These are phyloP conservation scores for Emmelina monodactyla DNA, from an alignment of 2,888 invertebrate species.

Conservation along the genomic window DNA sequence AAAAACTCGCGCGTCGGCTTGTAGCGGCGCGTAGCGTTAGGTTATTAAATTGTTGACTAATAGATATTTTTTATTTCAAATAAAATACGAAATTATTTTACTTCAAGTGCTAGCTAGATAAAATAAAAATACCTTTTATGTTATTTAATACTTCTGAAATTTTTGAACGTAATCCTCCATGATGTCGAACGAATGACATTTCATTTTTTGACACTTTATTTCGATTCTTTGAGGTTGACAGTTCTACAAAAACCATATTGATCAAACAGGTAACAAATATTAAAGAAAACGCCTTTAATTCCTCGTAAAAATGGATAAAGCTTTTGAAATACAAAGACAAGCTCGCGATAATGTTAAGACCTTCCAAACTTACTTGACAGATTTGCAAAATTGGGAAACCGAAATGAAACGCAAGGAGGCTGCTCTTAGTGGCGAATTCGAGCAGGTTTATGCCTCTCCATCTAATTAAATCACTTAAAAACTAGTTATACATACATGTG, in stretches of 20 bases:
- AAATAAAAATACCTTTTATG: too few relatives aligned
- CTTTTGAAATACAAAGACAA: slow-evolving; percentile 73
- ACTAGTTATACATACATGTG: neutral
- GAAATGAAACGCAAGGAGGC: slow-evolving; percentile 78
- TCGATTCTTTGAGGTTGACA: slow-evolving; percentile 21
- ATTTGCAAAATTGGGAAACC: slow-evolving; percentile 74
- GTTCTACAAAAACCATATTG: slow-evolving; percentile 20
- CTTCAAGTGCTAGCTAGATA: too few relatives aligned
- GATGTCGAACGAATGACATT: slow-evolving; percentile 20
- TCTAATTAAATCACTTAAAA: slow-evolving; percentile 7
- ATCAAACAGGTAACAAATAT: slow-evolving; percentile 33
- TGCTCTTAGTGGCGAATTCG: slow-evolving; percentile 54
- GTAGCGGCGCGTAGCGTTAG: too few relatives aligned
- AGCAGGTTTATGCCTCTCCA: slow-evolving; percentile 48
- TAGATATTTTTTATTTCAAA: too few relatives aligned
- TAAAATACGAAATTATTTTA: too few relatives aligned
- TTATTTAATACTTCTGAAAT: too few relatives aligned
- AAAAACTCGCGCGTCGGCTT: too few relatives aligned
- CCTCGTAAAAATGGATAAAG: slow-evolving; percentile 57
- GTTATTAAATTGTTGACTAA: too few relatives aligned
- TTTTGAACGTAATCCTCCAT: slow-evolving; percentile 19
- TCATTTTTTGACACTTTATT: slow-evolving; percentile 13
- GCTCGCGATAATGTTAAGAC: slow-evolving; percentile 76
- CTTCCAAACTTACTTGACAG: slow-evolving; percentile 73
- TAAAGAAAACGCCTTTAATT: slow-evolving; percentile 18